A percentile compares a stretch with the other conserved stretches of the same genome.
These are phyloP conservation scores for Plutomurus gul DNA, from an alignment of 1,140 invertebrate genomes.

Conservation along the genomic window DNA sequence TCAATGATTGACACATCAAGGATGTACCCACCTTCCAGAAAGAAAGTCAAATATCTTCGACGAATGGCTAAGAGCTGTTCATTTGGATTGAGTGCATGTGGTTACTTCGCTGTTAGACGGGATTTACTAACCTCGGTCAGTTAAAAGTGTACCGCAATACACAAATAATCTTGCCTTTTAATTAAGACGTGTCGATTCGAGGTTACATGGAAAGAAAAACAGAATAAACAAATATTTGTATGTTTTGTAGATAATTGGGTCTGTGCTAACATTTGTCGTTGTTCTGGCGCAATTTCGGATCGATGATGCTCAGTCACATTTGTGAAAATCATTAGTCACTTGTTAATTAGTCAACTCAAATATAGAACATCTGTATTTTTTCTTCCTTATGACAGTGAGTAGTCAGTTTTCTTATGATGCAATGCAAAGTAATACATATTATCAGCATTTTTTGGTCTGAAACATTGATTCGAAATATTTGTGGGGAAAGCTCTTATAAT, in stretches of 20 bases:
- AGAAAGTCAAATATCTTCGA: neutral
- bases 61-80: neutral
- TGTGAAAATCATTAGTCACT: too few relatives aligned
- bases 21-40: neutral
- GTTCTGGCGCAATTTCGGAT: neutral
- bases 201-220: neutral
- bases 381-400: too few relatives aligned
- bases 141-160: too few relatives aligned
- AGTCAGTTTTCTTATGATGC: too few relatives aligned
- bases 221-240: neutral
- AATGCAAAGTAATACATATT: too few relatives aligned
- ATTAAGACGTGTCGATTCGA: neutral
- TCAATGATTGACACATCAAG: neutral
- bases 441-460: too few relatives aligned
- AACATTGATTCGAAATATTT: too few relatives aligned
- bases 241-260: neutral
- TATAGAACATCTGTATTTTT: too few relatives aligned
- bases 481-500: too few relatives aligned
- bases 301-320: neutral
- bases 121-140: neutral
- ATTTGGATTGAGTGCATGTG: neutral
- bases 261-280: neutral
- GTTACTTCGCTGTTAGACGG: neutral
- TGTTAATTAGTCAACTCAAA: too few relatives aligned
- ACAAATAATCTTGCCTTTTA: neutral